Evolutionary conservation across 1,140 invertebrate species (phyloP).

Genomic region (Akabosia matsudoensis): DNA sequence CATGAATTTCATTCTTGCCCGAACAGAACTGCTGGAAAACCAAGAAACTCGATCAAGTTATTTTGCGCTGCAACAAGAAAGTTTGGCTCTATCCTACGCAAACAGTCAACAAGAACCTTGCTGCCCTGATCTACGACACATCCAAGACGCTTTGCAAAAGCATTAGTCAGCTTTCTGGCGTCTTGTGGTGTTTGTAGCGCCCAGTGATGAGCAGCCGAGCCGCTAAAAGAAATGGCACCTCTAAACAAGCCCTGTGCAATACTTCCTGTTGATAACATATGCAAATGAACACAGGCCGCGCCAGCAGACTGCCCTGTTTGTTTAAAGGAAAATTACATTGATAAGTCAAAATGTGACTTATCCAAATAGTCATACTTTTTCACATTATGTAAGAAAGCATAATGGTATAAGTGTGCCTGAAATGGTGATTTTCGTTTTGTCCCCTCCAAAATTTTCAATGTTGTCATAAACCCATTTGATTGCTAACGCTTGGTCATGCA

Average conservation of each 20-base stretch:
- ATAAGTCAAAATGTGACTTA: too few species aligned
- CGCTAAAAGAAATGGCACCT: constrained; percentile 23
- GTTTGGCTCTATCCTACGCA: constrained; percentile 19
- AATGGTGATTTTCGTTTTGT: constrained; percentile 21
- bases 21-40: constrained; percentile 30
- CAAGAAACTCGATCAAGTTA: constrained; percentile 24
- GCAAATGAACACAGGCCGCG: constrained; percentile 22
- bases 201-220: constrained; percentile 30
- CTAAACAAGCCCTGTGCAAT: constrained; percentile 9
- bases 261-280: constrained; percentile 26
- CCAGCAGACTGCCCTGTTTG: constrained; percentile 25
- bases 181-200: constrained; percentile 18
- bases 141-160: constrained; percentile 11
- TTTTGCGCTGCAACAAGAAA: not conserved
- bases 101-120: constrained; percentile 26
- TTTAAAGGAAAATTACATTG: not conserved
- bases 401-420: not conserved
- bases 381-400: too few species aligned
- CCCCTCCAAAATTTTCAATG: constrained; percentile 32
- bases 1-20: too few species aligned
- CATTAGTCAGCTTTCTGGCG: constrained; percentile 12
- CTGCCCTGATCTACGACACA: constrained; percentile 4
- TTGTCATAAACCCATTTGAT: constrained; percentile 38
- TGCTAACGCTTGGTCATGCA: constrained; percentile 36
- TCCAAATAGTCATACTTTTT: too few species aligned